phyloP scores from a whole-genome alignment of 2,888 invertebrate genomes.

The Tetrapedia diversipes region DNA sequence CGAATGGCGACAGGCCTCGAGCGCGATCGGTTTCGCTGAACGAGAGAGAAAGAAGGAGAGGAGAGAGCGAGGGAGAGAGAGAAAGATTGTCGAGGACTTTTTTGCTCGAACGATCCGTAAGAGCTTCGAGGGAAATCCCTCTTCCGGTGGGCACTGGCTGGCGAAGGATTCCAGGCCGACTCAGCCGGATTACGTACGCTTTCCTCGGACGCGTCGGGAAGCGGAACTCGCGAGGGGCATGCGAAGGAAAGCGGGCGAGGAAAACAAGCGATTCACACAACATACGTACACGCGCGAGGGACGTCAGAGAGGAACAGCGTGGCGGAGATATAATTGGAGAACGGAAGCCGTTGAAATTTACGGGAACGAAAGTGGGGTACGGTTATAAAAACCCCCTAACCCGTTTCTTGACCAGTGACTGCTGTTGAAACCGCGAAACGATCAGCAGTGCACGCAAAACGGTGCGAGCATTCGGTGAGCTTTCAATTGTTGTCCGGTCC shows the following conservation, averaged over 20 bases:
- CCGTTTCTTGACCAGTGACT: too few relatives aligned
- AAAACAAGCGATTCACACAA: too few relatives aligned
- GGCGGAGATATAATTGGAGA: not conserved
- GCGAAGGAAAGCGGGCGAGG: not conserved
- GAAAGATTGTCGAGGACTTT: slow-evolving; percentile 24
- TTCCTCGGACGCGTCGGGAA: not conserved
- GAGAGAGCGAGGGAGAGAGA: too few relatives aligned
- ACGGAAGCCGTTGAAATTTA: not conserved
- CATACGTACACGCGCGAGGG: too few relatives aligned
- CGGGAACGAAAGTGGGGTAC: not conserved
- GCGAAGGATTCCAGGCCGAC: not conserved
- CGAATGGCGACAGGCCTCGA: slow-evolving; percentile 37
- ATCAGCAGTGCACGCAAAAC: not conserved
- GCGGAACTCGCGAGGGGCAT: not conserved
- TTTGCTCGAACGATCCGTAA: not conserved
- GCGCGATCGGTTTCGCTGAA: slow-evolving; percentile 6
- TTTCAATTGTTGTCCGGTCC: not conserved
- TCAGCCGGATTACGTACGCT: not conserved
- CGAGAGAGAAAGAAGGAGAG: too few relatives aligned
- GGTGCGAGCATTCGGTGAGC: too few relatives aligned
- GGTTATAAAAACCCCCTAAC: not conserved
- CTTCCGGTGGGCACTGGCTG: not conserved
- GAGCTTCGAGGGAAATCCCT: not conserved
- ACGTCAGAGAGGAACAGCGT: not conserved
- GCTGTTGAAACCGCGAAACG: not conserved